phyloP scores from a whole-genome alignment of 1,140 invertebrate species.

The Coenobita brevimanus region DNA sequence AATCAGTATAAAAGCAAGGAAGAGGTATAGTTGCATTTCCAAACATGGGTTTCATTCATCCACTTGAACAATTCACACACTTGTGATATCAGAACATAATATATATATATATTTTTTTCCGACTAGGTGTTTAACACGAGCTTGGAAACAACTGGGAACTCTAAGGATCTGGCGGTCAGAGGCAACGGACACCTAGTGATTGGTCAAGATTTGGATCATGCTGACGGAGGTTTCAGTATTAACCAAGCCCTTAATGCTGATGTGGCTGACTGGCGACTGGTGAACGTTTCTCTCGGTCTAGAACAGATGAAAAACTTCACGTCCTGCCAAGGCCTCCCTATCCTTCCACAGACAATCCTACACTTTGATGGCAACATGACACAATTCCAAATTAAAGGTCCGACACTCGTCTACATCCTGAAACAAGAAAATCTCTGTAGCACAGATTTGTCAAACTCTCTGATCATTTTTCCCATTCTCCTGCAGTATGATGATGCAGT shows the following conservation, averaged over 20 bases:
- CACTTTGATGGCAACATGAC: background rate
- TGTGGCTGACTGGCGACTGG: background rate
- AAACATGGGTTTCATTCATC: no score
- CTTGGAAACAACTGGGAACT: no score
- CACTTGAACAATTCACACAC: no score
- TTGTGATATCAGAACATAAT: no score
- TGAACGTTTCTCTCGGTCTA: constrained; percentile 4
- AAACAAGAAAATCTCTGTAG: background rate
- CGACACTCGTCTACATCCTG: background rate
- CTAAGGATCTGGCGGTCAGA: no score
- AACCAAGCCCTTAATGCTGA: background rate
- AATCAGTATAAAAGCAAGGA: no score
- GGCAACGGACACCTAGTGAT: constrained; percentile 9
- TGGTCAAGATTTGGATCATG: constrained; percentile 17
- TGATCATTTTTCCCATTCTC: background rate
- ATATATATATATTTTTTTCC: no score
- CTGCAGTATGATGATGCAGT: background rate
- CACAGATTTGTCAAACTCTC: background rate
- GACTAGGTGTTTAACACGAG: no score
- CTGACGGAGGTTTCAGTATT: background rate
- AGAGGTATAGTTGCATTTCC: no score
- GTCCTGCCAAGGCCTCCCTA: background rate
- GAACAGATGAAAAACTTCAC: constrained; percentile 9
- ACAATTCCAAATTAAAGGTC: background rate
- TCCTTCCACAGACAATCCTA: background rate